Evolutionary conservation across 2,113 vertebrate species (phyloP).

Genomic region (Echinops telfairi): DNA sequence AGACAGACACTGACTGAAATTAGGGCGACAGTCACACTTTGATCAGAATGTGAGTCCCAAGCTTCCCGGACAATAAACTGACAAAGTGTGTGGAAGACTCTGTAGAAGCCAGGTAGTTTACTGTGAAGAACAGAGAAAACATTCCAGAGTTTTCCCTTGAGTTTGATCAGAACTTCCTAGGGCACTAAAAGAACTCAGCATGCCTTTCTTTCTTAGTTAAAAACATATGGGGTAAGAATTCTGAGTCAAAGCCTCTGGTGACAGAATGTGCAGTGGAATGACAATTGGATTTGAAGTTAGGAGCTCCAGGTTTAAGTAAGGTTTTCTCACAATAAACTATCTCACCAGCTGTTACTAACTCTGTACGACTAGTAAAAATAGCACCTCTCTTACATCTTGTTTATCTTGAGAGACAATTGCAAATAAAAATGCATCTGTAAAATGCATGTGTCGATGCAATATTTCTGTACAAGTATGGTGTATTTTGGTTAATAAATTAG

Average conservation of each 20-base stretch:
- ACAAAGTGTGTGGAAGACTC: background rate
- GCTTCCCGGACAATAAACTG: conserved; percentile 47
- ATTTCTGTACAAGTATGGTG: background rate
- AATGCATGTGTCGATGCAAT: background rate
- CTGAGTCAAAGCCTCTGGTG: conserved; percentile 61
- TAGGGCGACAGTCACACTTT: conserved; percentile 52
- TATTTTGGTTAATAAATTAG: background rate
- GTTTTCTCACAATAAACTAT: too few species aligned
- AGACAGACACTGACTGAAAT: conserved; percentile 62
- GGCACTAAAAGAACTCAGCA: conserved; percentile 19
- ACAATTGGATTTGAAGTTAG: conserved; percentile 33
- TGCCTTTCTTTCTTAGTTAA: conserved; percentile 72
- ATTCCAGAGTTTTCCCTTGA: conserved; percentile 71
- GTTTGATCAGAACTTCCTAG: conserved; percentile 62
- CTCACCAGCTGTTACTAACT: background rate
- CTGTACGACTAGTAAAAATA: background rate
- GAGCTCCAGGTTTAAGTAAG: conserved; percentile 26
- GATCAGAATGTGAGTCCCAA: conserved; percentile 53
- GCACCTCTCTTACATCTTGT: too few species aligned
- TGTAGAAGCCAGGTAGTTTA: conserved; percentile 50
- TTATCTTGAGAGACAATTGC: background rate
- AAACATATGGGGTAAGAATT: conserved; percentile 78
- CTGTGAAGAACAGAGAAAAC: conserved; percentile 61
- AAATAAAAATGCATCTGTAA: conserved; percentile 33
- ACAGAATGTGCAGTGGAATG: conserved; percentile 56